Conservation (phyloP, 2,888 invertebrate genomes). For the Eupithecia dodoneata region DNA sequence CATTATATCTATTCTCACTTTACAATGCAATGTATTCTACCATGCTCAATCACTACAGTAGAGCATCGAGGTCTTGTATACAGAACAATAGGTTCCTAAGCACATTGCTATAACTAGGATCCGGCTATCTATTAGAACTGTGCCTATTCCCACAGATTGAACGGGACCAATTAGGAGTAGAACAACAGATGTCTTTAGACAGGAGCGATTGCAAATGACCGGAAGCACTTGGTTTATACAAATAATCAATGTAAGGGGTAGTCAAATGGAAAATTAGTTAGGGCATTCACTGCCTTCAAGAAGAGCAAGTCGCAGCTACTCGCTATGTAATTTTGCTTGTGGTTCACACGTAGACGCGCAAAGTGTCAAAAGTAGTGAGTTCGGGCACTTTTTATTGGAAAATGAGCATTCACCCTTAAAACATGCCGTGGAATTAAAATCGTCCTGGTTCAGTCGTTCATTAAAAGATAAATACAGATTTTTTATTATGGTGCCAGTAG, state of each 20-base stretch:
- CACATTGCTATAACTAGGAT: neutral
- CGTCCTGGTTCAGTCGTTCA: too few species aligned
- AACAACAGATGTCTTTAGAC: slow-evolving; percentile 39
- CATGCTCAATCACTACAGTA: neutral
- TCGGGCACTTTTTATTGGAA: neutral
- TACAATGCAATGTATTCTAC: neutral
- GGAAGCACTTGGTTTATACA: slow-evolving; percentile 75
- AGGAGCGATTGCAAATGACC: slow-evolving; percentile 58
- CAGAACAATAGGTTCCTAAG: slow-evolving; percentile 5
- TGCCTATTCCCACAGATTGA: slow-evolving; percentile 50
- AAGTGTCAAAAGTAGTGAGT: neutral
- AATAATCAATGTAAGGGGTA: slow-evolving; percentile 57
- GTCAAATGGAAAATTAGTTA: slow-evolving; percentile 4
- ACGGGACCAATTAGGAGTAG: slow-evolving; percentile 40
- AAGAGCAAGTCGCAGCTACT: neutral
- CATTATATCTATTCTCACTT: neutral
- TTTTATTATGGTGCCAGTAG: neutral
- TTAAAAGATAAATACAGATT: too few species aligned
- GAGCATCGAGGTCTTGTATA: neutral
- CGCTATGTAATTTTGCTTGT: neutral
- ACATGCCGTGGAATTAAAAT: neutral
- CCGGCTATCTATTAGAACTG: slow-evolving; percentile 39
- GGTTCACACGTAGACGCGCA: too few species aligned
- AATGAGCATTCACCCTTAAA: neutral
- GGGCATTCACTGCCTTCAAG: neutral